A percentile compares a stretch with the other conserved stretches of the same genome.
Conservation (phyloP, 53 echinoderm and acorn worm species). For the Temnopleurus reevesii region DNA sequence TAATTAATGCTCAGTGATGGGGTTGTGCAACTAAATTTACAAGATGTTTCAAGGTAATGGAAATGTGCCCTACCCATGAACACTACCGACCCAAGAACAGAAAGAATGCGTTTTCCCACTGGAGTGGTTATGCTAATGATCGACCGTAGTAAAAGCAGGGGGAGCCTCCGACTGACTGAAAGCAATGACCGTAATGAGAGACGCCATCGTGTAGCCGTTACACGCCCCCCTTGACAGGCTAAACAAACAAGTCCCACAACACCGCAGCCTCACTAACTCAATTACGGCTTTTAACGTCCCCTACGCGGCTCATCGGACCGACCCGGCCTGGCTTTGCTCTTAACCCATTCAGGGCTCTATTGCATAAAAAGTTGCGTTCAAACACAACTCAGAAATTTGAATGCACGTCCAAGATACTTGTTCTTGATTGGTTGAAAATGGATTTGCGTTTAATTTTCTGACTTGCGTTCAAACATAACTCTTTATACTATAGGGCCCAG, state of each 20-base stretch:
- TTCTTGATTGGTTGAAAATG: too few relatives aligned
- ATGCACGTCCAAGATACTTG: too few relatives aligned
- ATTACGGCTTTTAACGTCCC: slow-evolving; percentile 15
- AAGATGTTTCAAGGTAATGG: not conserved
- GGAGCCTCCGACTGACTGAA: not conserved
- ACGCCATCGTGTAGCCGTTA: slow-evolving; percentile 29
- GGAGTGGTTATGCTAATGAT: not conserved
- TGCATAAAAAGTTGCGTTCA: too few relatives aligned
- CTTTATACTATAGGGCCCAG: too few relatives aligned
- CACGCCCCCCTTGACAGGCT: slow-evolving; percentile 17
- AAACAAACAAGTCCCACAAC: not conserved
- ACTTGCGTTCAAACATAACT: too few relatives aligned
- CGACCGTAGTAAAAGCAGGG: not conserved
- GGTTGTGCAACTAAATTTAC: too few relatives aligned
- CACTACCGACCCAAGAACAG: not conserved
- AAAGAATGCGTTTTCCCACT: not conserved
- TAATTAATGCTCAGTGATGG: too few relatives aligned
- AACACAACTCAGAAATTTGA: too few relatives aligned
- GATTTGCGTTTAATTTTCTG: too few relatives aligned
- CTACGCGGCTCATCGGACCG: too few relatives aligned
- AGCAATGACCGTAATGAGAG: slow-evolving; percentile 31
- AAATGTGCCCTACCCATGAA: not conserved
- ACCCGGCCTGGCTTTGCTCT: too few relatives aligned
- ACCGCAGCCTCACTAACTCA: not conserved
- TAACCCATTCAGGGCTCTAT: too few relatives aligned